phyloP scores from a whole-genome alignment of 2,797 vertebrate species.

The Enteromius viviparus region DNA sequence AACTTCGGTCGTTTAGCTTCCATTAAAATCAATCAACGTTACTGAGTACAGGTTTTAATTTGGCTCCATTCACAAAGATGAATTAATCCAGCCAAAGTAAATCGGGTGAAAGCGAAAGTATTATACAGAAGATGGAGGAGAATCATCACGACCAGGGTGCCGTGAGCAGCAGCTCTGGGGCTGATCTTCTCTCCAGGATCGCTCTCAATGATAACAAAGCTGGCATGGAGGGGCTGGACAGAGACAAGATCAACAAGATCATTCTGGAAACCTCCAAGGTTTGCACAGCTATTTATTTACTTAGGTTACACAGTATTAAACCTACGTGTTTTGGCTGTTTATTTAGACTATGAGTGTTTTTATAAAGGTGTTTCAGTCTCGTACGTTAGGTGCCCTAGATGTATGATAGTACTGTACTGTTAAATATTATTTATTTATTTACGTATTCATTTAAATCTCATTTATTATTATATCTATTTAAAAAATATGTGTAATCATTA shows the following conservation, averaged over 20 bases:
- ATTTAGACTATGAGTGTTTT: background rate
- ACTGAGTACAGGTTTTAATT: background rate
- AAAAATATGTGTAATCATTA: background rate
- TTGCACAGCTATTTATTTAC: constrained; percentile 9
- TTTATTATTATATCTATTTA: background rate
- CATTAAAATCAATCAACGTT: background rate
- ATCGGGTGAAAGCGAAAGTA: background rate
- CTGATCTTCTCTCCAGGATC: constrained; percentile 86
- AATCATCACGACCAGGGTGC: background rate
- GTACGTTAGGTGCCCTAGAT: background rate
- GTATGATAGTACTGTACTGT: background rate
- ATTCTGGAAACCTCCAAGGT: constrained; percentile 96
- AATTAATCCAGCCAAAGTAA: background rate
- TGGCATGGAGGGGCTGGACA: constrained; percentile 96
- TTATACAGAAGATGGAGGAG: background rate
- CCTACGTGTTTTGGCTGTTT: background rate
- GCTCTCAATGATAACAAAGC: constrained; percentile 99
- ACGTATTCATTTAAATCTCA: background rate
- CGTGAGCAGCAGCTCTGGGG: background rate
- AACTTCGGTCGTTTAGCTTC: no score
- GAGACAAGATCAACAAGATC: constrained; percentile 97
- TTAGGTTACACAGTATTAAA: no score
- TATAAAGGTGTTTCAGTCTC: background rate
- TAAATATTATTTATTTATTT: background rate
- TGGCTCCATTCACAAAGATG: background rate